phyloP scores from a whole-genome alignment of 2,113 vertebrate species.

The Hypanus sabinus region DNA sequence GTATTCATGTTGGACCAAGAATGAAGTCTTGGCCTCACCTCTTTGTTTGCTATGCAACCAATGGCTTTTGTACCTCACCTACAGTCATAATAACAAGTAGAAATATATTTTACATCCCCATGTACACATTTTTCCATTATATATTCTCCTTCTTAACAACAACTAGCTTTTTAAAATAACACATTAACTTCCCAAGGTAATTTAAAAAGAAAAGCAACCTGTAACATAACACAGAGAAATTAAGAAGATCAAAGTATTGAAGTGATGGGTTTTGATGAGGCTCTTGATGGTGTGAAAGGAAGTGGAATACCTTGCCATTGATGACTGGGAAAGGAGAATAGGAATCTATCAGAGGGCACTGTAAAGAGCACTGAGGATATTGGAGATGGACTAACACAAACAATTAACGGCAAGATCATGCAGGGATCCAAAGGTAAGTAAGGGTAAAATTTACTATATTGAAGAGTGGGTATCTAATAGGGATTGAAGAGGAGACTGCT shows the following conservation, averaged over 20 bases:
- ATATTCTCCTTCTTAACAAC: not conserved
- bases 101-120: conserved; percentile 7
- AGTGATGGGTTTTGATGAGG: not conserved
- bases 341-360: not conserved
- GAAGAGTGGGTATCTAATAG: not conserved
- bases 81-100: not conserved
- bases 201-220: not conserved
- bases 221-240: not conserved
- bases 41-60: not conserved
- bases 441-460: not conserved
- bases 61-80: not conserved
- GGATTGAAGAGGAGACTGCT: not conserved
- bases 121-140: not conserved
- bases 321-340: not conserved
- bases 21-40: not conserved
- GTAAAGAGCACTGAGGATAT: not conserved
- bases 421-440: not conserved
- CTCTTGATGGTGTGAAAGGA: not conserved
- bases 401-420: not conserved
- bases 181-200: not conserved
- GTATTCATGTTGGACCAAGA: not conserved
- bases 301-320: not conserved
- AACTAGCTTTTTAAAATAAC: not conserved
- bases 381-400: not conserved
- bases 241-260: not conserved